Percentiles rank a stretch among this genome's conserved stretches.
Conservation (phyloP, 1,140 invertebrate genomes). For the Halictus rubicundus region DNA sequence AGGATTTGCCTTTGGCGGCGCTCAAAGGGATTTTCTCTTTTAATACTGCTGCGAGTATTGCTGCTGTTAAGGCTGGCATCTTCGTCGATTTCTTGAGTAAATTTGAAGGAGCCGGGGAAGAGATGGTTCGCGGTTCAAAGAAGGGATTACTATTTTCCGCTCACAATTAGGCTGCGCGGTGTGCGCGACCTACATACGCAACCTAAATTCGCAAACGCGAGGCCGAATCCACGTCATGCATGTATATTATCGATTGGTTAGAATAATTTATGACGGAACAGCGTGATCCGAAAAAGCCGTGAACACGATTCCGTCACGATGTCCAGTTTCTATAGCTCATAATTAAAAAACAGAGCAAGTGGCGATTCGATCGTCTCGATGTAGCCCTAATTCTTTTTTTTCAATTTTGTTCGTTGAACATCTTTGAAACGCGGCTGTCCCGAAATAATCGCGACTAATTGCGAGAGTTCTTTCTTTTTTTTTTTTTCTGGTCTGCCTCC, state of each 20-base stretch:
- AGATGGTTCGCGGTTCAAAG: not conserved
- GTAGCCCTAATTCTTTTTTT: too few species aligned
- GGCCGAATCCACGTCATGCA: too few species aligned
- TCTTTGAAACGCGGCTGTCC: not conserved
- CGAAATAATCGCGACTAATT: not conserved
- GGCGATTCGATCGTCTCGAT: too few species aligned
- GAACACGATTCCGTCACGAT: too few species aligned
- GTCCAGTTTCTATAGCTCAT: too few species aligned
- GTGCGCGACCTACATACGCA: too few species aligned
- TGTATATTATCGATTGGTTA: not conserved
- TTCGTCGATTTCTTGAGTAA: not conserved
- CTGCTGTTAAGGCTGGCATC: not conserved
- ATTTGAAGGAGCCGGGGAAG: not conserved
- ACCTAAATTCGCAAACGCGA: not conserved
- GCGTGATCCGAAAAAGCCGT: too few species aligned
- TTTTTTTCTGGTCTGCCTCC: too few species aligned
- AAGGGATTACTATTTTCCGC: not conserved
- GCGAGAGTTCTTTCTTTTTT: too few species aligned
- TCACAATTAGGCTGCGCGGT: not conserved
- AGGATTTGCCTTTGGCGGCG: not conserved
- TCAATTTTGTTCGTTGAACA: too few species aligned
- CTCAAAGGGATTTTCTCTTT: constrained; percentile 1
- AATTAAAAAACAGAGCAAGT: too few species aligned
- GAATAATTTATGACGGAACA: too few species aligned
- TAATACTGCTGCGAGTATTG: constrained; percentile 6